Evolutionary conservation across 2,888 invertebrate species (phyloP).

Genomic region (Eristalis tenax): DNA sequence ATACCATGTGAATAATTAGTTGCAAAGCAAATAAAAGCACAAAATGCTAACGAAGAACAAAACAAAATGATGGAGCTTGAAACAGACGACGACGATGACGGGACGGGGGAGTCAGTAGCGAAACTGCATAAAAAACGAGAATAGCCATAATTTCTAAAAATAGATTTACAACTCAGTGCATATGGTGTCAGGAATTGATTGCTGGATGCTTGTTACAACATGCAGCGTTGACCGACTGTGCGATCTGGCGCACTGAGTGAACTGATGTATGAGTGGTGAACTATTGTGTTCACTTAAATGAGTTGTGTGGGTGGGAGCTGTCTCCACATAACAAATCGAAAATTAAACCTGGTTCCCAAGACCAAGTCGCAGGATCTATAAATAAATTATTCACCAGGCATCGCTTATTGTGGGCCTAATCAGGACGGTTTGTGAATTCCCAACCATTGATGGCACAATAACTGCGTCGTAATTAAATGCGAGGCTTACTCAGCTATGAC

Average conservation of each 20-base stretch:
- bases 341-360: neutral
- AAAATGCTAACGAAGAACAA: neutral
- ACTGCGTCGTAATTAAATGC: slow-evolving; percentile 27
- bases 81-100: neutral
- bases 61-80: neutral
- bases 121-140: slow-evolving; percentile 52
- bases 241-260: neutral
- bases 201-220: neutral
- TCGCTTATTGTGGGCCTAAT: neutral
- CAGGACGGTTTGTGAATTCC: neutral
- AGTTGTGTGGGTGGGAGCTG: too few species aligned
- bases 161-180: slow-evolving; percentile 61
- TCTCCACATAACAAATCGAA: neutral
- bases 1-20: slow-evolving; percentile 60
- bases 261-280: neutral
- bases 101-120: neutral
- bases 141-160: slow-evolving; percentile 69
- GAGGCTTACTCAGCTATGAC: slow-evolving; percentile 36
- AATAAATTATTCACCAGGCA: too few species aligned
- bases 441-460: slow-evolving; percentile 17
- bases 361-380: neutral
- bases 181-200: slow-evolving; percentile 22
- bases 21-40: slow-evolving; percentile 46
- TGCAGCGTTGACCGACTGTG: neutral
- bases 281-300: too few species aligned